Conservation (phyloP, 2,888 invertebrate species). For the Muscina levida region DNA sequence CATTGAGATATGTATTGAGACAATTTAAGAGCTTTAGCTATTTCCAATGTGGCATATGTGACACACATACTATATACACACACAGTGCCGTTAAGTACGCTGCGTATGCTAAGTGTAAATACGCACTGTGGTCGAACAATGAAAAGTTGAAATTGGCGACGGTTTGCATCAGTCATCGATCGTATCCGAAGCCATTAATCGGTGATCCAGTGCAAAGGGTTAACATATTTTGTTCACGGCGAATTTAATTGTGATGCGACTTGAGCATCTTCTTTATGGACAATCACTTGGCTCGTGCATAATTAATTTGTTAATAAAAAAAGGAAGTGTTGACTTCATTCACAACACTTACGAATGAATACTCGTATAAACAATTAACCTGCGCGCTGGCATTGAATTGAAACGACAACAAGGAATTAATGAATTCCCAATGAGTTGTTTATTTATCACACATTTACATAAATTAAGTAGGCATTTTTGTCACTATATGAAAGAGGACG, state of each 20-base stretch:
- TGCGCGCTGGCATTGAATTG: not conserved
- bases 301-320: conserved; percentile 50
- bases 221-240: conserved; percentile 7
- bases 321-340: conserved; percentile 56
- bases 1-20: no score
- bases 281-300: not conserved
- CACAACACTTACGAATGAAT: conserved; percentile 24
- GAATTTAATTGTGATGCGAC: conserved; percentile 36
- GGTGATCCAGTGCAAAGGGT: not conserved
- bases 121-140: no score
- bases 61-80: no score
- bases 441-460: conserved; percentile 49
- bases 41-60: no score
- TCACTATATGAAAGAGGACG: not conserved
- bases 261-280: no score
- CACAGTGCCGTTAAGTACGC: no score
- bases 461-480: conserved; percentile 51
- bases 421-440: conserved; percentile 53
- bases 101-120: no score
- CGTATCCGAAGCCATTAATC: not conserved
- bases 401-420: conserved; percentile 26
- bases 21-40: no score
- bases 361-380: conserved; percentile 55
- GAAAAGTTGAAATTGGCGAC: no score
- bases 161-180: no score